phyloP scores from a whole-genome alignment of 1,140 invertebrate genomes.

The Diprion similis region DNA sequence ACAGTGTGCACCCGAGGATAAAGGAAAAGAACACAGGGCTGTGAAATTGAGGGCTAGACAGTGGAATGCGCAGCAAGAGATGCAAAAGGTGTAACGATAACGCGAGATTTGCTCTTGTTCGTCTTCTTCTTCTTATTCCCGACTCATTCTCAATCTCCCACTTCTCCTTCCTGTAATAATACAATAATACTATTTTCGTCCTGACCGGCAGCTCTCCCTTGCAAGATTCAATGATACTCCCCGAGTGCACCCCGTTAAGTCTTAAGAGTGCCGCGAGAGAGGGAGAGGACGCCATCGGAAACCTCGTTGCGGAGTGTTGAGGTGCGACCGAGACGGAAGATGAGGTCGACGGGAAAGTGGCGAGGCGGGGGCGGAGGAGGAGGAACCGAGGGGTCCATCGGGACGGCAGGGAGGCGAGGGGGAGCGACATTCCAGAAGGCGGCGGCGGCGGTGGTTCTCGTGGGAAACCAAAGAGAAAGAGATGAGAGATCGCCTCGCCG shows the following conservation, averaged over 20 bases:
- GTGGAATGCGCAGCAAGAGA: too few species aligned
- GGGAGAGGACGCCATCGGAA: slow-evolving; percentile 6
- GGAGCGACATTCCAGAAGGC: slow-evolving; percentile 64
- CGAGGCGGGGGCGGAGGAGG: slow-evolving; percentile 30
- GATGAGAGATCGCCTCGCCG: slow-evolving; percentile 22
- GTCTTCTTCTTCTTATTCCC: too few species aligned
- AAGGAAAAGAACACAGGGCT: background rate
- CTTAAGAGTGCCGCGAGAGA: background rate
- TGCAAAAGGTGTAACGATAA: too few species aligned
- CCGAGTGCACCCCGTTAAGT: slow-evolving; percentile 24
- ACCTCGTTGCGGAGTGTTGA: slow-evolving; percentile 3
- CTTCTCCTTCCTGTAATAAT: background rate
- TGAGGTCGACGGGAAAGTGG: slow-evolving; percentile 27
- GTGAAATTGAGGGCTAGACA: background rate
- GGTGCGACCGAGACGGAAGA: slow-evolving; percentile 22
- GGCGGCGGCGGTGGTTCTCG: slow-evolving; percentile 61
- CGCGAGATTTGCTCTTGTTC: too few species aligned
- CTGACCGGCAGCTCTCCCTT: too few species aligned
- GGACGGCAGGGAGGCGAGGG: slow-evolving; percentile 41
- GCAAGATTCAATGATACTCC: slow-evolving; percentile 16
- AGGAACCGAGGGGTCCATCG: slow-evolving; percentile 26
- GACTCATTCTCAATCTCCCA: too few species aligned
- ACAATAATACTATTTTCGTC: background rate
- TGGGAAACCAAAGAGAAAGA: slow-evolving; percentile 60
- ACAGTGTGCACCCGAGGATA: background rate